Percentiles rank a stretch among this genome's conserved stretches.
phyloP scores from a whole-genome alignment of 2,888 invertebrate genomes.

The Stramonita haemastoma region DNA sequence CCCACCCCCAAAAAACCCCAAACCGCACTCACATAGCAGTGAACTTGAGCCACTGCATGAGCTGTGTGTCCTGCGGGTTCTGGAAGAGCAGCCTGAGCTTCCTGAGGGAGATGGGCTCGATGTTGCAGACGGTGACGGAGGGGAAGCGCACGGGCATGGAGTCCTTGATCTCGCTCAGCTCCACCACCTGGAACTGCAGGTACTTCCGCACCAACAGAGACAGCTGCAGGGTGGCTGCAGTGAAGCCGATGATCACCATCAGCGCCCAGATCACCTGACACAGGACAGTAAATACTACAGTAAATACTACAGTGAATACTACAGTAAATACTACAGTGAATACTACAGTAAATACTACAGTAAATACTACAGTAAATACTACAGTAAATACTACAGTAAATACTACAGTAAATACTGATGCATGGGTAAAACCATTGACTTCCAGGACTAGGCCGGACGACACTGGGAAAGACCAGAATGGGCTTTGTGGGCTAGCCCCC shows the following conservation, averaged over 20 bases:
- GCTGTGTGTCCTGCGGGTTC: conserved; percentile 47
- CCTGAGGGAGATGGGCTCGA: conserved; percentile 67
- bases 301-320: too few species aligned
- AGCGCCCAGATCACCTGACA: conserved; percentile 65
- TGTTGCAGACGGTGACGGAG: conserved; percentile 72
- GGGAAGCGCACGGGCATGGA: conserved; percentile 74
- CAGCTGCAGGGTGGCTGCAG: conserved; percentile 70
- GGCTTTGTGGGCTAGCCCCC: too few species aligned
- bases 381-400: too few species aligned
- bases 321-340: too few species aligned
- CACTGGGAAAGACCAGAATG: too few species aligned
- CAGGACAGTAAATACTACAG: too few species aligned
- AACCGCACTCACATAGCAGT: neutral
- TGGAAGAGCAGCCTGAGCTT: conserved; percentile 58
- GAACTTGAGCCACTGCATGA: conserved; percentile 54
- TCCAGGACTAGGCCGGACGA: too few species aligned
- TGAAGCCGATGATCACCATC: conserved; percentile 71
- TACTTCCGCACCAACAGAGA: conserved; percentile 69
- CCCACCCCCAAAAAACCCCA: neutral
- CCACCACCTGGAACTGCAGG: conserved; percentile 68
- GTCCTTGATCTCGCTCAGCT: conserved; percentile 71
- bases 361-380: too few species aligned
- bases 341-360: too few species aligned
- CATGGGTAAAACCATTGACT: too few species aligned
- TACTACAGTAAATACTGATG: too few species aligned